Base-by-base conservation (phyloP, 2,113 vertebrate genomes). In the Notarius lentiginosus region DNA sequence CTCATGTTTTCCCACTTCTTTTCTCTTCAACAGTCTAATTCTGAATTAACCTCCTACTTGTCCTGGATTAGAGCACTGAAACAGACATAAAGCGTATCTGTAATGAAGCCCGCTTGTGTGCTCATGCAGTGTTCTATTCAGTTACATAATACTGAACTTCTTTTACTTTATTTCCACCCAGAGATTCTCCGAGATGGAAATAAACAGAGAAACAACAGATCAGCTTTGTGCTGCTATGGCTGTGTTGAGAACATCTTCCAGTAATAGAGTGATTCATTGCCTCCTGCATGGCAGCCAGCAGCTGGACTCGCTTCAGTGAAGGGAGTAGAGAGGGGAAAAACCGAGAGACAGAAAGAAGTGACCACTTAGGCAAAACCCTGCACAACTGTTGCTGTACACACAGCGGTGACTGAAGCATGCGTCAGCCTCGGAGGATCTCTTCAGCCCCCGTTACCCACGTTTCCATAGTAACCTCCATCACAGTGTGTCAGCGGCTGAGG, bases 391-490 rank as follows among this genome's bases (percentile, higher is more conserved):
- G n/a, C 56, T 7, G 66, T 65, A 49, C 76, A 72, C 83, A 86
- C 85, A 27, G 55, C 84, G 53, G 76, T 70, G 84, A 80, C 12
- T 76, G 53, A 70, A 58, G 47, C 24, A 53, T 83, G 81, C 11
- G 60, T 87, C 81, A 53, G 81, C 30, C 7, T 76, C 27, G 58
- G 56, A 30, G n/a, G 68, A 81, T 56, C 58, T 83, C 41, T 20
- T 86, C 12, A 83, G 63, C 22, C 65, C 61, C 49, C 34, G 10
- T 84, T 55, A 60, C 41, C 34, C 24, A 17, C 0, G 41, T 83
- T 68, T 56, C 89, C 58, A 86, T 89, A 83, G 84, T 75, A 88
- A 89, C 86, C 80, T 80, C 75, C 84, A 89, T 86, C 76, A 89
- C 66, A 89, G 30, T 56, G 73, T 86, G 73, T 83, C 65, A 56